Evolutionary conservation across 2,888 invertebrate genomes (phyloP), one percentile per base, ranked within the genome.

Genomic region (Teleiodes luculella): DNA sequence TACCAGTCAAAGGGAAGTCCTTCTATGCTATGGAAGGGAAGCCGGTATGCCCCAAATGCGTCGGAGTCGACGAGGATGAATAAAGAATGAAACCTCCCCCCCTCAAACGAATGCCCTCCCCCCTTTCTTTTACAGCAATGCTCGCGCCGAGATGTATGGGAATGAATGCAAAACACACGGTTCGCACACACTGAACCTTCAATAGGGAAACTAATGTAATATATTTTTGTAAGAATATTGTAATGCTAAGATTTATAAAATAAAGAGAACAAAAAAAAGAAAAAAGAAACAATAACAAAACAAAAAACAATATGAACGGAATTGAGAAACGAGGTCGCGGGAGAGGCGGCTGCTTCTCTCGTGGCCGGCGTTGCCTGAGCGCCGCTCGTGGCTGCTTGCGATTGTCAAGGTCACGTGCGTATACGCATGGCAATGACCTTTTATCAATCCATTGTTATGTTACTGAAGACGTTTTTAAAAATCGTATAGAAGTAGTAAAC

Each of bases 1-100:
- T 93, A 75, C 90, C 97, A 63, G 97, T 98, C 66, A 95, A 95
- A 85, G 97, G 97, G 78, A 97, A 97, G 85, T 97, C 97, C 60
- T 98, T 98, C 92, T 98, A 97, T 91, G 97, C 97, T 69, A 96
- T 97, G 93, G 98, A 98, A 90, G 97, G 97, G 73, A 95, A 97
- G 86, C 98, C 98, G 37, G 97, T 98, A 78, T 98, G 98, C 91
- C 97, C 96, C 55, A 93, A 93, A 88, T 97, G 97, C 90, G 96
- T 95, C 80, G 97, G 97, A 72, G 95, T 95, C 66, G 97, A 97
- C 74, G 97, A 97, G 78, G 96, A 96, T 74, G 96, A 92, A 80
- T 87, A 87, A 84, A 69, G 68, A 70, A 85, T 83, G 81, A 76
- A 62, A 62, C 57, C 57, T 55, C 55, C 70, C 65, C 69, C 65